phyloP scores from a whole-genome alignment of 2,797 vertebrate genomes.

The Micropoecilia bifurca region DNA sequence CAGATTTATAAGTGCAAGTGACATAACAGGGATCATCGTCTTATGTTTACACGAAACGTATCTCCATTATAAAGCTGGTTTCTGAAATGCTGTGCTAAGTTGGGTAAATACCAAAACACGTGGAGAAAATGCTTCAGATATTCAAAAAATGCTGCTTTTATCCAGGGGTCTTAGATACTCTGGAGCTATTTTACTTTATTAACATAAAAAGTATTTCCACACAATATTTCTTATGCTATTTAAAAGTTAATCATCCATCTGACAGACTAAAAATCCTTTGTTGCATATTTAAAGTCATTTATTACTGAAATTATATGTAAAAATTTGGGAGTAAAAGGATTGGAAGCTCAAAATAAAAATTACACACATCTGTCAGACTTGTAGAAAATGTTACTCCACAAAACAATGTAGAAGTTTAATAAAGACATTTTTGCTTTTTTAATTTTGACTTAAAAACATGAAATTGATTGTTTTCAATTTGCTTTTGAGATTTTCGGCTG shows the following conservation, averaged over 20 bases:
- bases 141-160: not conserved
- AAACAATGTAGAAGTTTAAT: not conserved
- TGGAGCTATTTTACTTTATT: not conserved
- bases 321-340: not conserved
- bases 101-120: conserved; percentile 19
- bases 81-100: conserved; percentile 41
- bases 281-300: not conserved
- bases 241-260: not conserved
- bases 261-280: not conserved
- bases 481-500: not conserved
- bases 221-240: not conserved
- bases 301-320: not conserved
- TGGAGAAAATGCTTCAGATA: not conserved
- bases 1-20: conserved; percentile 48
- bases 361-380: not conserved
- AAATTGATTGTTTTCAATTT: not conserved
- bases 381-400: not conserved
- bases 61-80: conserved; percentile 14
- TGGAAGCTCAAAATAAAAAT: not conserved
- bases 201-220: not conserved
- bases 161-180: not conserved
- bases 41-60: conserved; percentile 41
- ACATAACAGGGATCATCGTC: conserved; percentile 46
- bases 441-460: not conserved
- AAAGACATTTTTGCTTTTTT: too few relatives aligned